Evolutionary conservation across 2,888 invertebrate genomes (phyloP).

Genomic region (Lasioglossum pauxillum): DNA sequence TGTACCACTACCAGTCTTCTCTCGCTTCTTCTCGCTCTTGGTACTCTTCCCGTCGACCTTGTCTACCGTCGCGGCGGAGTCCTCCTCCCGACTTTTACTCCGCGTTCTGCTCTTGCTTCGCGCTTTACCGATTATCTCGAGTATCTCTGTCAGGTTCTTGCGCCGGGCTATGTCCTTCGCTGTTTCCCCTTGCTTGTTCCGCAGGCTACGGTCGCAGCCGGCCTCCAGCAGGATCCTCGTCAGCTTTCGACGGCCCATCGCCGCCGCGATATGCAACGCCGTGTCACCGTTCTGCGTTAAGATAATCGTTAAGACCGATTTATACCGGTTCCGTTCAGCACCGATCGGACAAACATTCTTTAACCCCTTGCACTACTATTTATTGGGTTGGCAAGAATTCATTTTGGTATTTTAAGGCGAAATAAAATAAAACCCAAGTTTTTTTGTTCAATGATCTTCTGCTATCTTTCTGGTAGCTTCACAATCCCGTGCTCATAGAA

Average conservation of each 20-base stretch:
- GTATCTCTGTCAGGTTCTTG: constrained; percentile 94
- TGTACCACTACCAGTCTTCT: constrained; percentile 85
- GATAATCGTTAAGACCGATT: constrained; percentile 3
- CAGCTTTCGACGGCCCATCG: constrained; percentile 96
- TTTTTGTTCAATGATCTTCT: no score
- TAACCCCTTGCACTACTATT: no score
- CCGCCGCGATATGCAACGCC: constrained; percentile 96
- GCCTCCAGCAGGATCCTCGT: constrained; percentile 96
- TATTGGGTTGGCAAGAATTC: no score
- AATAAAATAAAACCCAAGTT: no score
- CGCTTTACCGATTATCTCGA: constrained; percentile 88
- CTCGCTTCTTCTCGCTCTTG: constrained; percentile 82
- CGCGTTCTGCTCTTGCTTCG: constrained; percentile 79
- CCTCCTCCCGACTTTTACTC: constrained; percentile 76
- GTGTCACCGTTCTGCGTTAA: constrained; percentile 93
- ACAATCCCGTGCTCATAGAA: no score
- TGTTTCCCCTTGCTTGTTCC: constrained; percentile 95
- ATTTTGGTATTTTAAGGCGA: no score
- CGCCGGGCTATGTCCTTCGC: constrained; percentile 95
- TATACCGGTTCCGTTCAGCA: no score
- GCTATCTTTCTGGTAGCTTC: no score
- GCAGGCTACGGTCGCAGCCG: constrained; percentile 89
- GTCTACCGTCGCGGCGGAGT: constrained; percentile 38
- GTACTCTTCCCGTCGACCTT: constrained; percentile 70
- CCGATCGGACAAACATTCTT: no score